Percentiles rank a stretch among this genome's conserved stretches.
These are phyloP conservation scores for Berghia stephanieae DNA, from an alignment of 1,140 invertebrate species.

Conservation along the genomic window DNA sequence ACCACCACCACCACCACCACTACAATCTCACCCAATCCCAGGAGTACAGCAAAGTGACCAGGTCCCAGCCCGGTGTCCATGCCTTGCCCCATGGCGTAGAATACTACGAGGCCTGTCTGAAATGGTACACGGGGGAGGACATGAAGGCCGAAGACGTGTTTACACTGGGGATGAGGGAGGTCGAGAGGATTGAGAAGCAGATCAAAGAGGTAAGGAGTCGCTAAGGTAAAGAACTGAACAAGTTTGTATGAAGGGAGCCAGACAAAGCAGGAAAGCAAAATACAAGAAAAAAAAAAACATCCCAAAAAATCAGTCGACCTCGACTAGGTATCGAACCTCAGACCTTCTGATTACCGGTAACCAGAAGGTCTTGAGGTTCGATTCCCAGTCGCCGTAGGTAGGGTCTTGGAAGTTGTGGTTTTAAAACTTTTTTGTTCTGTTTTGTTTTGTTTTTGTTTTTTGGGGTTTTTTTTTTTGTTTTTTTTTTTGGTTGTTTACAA, in stretches of 20 bases:
- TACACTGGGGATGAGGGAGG: slow-evolving; percentile 61
- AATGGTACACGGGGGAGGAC: slow-evolving; percentile 61
- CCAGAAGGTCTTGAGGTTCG: too few species aligned
- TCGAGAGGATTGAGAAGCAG: slow-evolving; percentile 60
- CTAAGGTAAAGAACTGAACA: neutral
- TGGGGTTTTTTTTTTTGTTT: too few species aligned
- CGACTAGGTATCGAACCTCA: too few species aligned
- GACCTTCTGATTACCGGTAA: too few species aligned
- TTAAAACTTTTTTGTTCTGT: too few species aligned
- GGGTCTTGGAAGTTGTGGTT: too few species aligned
- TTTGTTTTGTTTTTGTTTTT: too few species aligned
- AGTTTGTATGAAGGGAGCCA: neutral
- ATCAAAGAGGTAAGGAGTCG: slow-evolving; percentile 55
- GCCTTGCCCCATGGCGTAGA: slow-evolving; percentile 59
- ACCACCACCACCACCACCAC: too few species aligned
- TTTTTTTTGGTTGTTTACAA: too few species aligned
- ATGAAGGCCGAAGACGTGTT: slow-evolving; percentile 61
- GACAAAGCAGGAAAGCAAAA: neutral
- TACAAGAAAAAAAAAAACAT: too few species aligned
- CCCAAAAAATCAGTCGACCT: too few species aligned
- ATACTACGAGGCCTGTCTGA: slow-evolving; percentile 62
- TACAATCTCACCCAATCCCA: slow-evolving; percentile 29
- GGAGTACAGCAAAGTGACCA: slow-evolving; percentile 52
- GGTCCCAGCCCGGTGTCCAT: slow-evolving; percentile 53
- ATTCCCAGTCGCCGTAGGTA: too few species aligned